Base-by-base conservation (phyloP, 2,113 vertebrate genomes). In the Barnardius zonarius region DNA sequence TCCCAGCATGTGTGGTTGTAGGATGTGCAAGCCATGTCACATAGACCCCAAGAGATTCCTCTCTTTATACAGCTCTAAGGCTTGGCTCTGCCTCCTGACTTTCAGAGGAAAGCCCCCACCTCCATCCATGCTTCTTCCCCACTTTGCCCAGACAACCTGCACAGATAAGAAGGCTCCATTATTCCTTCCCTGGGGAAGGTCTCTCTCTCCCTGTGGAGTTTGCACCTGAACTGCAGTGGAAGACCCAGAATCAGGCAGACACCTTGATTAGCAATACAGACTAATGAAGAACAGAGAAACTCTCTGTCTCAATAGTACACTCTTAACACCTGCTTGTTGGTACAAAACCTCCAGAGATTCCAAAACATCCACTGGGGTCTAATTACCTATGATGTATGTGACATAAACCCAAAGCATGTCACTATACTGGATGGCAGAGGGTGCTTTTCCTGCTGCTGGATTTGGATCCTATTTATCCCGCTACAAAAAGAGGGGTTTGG, bases 31-130 rank as follows among this genome's bases (percentile, higher is more conserved):
- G 27, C 27, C 41, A 37, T 17, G 10, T 41, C 43, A 83, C 27
- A 69, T 0, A 86, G 17, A 69, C 4, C 2, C 17, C 13, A 23
- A 48, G 2, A 63, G 2, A 59, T 9, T 4, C 13, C 37, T 24
- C 25, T 15, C 30, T 43, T 43, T 14, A 18, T 27, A 37, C 35
- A 73, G 2, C 25, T 77, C 37, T 11, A 72, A 88, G 48, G 46
- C 17, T 43, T 43, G 28, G 19, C 35, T 83, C 46, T 83, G 63
- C 23, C 35, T 86, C 33, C 19, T 61, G 43, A 76, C 28, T 54
- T 68, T 35, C 72, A 62, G 68, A 70, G 6, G 7, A 77, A 74
- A 19, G 1, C 6, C 3, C 14, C 2, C 33, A 31, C 4, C 18
- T 83, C 27, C 33, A 41, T 14, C 24, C 77, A 54, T 3, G 3